Base-by-base conservation (phyloP, 1,140 invertebrate species). In the Drosophila asahinai region DNA sequence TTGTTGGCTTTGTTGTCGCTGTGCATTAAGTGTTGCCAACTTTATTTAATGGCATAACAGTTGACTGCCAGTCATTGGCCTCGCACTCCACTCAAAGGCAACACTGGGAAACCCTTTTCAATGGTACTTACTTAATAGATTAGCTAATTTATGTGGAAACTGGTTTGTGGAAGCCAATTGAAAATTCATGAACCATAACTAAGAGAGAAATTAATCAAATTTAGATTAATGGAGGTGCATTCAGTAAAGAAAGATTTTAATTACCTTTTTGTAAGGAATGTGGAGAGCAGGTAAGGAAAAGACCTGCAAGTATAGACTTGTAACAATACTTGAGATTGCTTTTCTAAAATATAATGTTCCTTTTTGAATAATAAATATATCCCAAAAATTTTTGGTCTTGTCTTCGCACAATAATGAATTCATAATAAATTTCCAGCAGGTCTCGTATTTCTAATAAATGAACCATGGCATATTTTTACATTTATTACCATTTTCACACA, bases 11-110 rank as follows among this genome's bases (percentile, higher is more conserved):
- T 91, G 86, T 86, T 91, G 82, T 91, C 73, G 83, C 67, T 91
- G 87, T 91, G 83, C 89, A 89, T 91, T 91, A 91, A 91, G 89
- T 91, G 89, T 91, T 91, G 89, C 89, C 89, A 91, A 91, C 89
- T 91, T 91, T 91, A 91, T 91, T 91, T 91, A 91, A 91, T 91
- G 90, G 84, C 84, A 83, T 91, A 90, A 91, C 89, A 90, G 89
- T 91, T 91, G 89, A 91, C 89, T 89, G 77, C 61, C 68, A 74
- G 71, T 74, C 71, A 74, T 74, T 74, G 71, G 71, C 68, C 71
- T 15, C 68, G 45, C 60, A 73, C 67, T 68, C 67, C 55, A 33
- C 27, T 49, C 15, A 19, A 45, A 22, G 25, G 47, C 30, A 30
- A 72, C 57, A 43, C 47, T 73, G 22, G 49, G n/a, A 66, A 55